These are phyloP conservation scores for Apeira syringaria DNA, from an alignment of 2,888 invertebrate genomes.

Conservation along the genomic window DNA sequence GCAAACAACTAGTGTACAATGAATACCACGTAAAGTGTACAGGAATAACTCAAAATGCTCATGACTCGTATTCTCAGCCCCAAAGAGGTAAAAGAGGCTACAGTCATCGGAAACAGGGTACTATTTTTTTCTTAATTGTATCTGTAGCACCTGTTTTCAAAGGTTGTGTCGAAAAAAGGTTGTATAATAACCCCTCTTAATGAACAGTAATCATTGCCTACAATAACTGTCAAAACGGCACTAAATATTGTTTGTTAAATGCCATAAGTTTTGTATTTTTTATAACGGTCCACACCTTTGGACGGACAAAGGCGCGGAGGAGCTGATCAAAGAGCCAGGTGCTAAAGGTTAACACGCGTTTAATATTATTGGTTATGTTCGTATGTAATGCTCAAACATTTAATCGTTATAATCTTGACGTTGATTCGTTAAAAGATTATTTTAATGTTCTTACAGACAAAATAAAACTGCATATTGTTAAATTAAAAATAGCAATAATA, in stretches of 20 bases:
- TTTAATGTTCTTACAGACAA: too few species aligned
- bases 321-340: conserved; percentile 58
- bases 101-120: too few species aligned
- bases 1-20: too few species aligned
- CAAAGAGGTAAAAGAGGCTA: too few species aligned
- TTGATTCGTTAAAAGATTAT: conserved; percentile 10
- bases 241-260: conserved; percentile 82
- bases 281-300: conserved; percentile 76
- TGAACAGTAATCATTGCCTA: conserved; percentile 75
- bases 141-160: conserved; percentile 62
- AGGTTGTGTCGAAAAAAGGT: conserved; percentile 55
- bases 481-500: too few species aligned
- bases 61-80: too few species aligned
- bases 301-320: conserved; percentile 55
- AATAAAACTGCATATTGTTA: too few species aligned
- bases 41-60: too few species aligned
- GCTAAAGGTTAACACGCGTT: conserved; percentile 59
- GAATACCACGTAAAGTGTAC: too few species aligned
- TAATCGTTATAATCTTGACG: conserved; percentile 31
- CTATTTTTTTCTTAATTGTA: conserved; percentile 18
- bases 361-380: conserved; percentile 39
- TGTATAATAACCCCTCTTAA: conserved; percentile 62
- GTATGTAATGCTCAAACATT: conserved; percentile 47
- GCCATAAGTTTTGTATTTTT: conserved; percentile 73
- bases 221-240: conserved; percentile 80